Percentiles rank a stretch among this genome's conserved stretches.
phyloP scores from a whole-genome alignment of 2,113 vertebrate genomes.

The Plecturocebus donacophilus region DNA sequence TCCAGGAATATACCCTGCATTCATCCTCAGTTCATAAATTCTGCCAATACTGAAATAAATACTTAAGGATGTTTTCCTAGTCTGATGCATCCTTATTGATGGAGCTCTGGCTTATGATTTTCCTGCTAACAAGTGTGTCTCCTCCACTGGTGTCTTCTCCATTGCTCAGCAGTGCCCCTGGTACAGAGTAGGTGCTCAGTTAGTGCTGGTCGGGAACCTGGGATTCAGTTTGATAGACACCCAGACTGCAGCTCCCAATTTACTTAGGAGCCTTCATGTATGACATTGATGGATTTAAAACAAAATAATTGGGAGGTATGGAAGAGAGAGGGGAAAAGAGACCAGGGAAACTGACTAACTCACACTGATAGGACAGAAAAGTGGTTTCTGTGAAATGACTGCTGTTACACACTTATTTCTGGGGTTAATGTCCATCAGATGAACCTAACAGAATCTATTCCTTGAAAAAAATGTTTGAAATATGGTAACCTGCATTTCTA shows the following conservation, averaged over 20 bases:
- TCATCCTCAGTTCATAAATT: neutral
- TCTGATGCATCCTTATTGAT: fast-evolving
- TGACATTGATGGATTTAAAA: neutral
- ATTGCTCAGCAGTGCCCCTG: neutral
- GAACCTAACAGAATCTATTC: neutral
- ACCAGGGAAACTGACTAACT: neutral
- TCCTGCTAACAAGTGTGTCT: neutral
- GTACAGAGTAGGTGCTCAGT: neutral
- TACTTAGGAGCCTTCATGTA: neutral
- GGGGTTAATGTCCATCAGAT: neutral
- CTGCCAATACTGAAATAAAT: neutral
- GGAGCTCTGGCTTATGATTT: neutral
- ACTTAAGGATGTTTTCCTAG: neutral
- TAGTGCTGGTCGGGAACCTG: neutral
- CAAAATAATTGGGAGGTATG: neutral
- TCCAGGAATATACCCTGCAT: neutral
- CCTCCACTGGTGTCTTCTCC: neutral
- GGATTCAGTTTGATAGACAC: neutral
- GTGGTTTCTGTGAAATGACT: neutral
- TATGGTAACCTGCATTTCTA: neutral
- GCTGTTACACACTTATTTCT: neutral
- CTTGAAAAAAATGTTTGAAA: neutral
- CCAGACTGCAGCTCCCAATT: neutral
- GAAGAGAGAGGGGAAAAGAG: neutral
- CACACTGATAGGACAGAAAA: neutral